These are phyloP conservation scores for Gerris lacustris DNA, from an alignment of 2,888 invertebrate species.

Conservation along the genomic window DNA sequence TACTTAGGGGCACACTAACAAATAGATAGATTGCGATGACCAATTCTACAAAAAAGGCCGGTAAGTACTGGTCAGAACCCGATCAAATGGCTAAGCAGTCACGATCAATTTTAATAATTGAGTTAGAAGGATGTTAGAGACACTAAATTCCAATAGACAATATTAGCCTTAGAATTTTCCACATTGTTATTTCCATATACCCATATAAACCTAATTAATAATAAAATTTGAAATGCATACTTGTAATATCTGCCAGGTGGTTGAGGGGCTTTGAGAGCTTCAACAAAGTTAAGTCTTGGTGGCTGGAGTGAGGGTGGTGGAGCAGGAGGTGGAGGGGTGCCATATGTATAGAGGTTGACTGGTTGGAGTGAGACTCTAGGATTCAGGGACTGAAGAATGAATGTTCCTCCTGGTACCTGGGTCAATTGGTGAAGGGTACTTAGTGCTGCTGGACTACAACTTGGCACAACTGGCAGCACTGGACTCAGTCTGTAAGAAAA, in stretches of 20 bases:
- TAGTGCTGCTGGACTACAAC: slow-evolving; percentile 23
- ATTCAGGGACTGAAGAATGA: slow-evolving; percentile 24
- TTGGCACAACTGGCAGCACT: slow-evolving; percentile 24
- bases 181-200: too few species aligned
- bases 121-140: too few species aligned
- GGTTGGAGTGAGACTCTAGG: slow-evolving; percentile 23
- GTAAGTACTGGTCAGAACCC: too few species aligned
- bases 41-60: too few species aligned
- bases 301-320: slow-evolving; percentile 20
- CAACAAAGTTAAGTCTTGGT: slow-evolving; percentile 13
- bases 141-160: too few species aligned
- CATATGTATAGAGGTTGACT: slow-evolving; percentile 19
- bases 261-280: not conserved
- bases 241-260: slow-evolving; percentile 32
- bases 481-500: slow-evolving; percentile 16
- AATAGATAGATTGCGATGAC: too few species aligned
- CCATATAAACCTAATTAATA: too few species aligned
- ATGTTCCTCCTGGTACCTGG: slow-evolving; percentile 23
- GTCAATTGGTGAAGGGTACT: slow-evolving; percentile 24
- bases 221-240: slow-evolving; percentile 9
- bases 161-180: too few species aligned
- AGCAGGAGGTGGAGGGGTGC: slow-evolving; percentile 18
- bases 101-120: too few species aligned
- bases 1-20: too few species aligned
- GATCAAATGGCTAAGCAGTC: too few species aligned